A percentile compares a stretch with the other conserved stretches of the same genome.
phyloP scores from a whole-genome alignment of 2,113 vertebrate species.

The Rhea americana region DNA sequence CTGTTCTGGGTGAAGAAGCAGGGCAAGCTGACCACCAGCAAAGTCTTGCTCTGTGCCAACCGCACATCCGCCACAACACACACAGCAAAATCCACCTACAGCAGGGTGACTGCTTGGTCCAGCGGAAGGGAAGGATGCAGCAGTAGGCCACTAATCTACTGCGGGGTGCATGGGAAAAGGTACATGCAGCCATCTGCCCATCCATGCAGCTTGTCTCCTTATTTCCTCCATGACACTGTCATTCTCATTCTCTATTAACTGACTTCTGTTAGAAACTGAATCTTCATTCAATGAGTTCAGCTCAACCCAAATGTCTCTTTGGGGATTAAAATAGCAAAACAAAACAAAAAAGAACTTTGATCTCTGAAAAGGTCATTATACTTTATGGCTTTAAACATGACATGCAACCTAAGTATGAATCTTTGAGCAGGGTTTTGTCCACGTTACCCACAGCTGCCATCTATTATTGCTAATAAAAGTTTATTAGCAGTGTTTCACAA shows the following conservation, averaged over 20 bases:
- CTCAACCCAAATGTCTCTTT: neutral
- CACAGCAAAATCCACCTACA: neutral
- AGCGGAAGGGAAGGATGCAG: neutral
- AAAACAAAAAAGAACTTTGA: neutral
- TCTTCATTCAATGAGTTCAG: neutral
- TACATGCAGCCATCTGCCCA: neutral
- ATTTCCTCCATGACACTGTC: neutral
- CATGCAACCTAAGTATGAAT: conserved; percentile 47
- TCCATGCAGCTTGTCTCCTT: neutral
- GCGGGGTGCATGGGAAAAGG: neutral
- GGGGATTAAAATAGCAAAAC: neutral
- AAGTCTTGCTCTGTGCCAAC: neutral
- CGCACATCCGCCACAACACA: neutral
- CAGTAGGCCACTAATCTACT: neutral
- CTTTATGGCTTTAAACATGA: conserved; percentile 49
- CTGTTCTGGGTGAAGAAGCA: neutral
- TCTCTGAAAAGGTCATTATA: conserved; percentile 44
- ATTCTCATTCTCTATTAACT: neutral
- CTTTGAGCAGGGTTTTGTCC: conserved; percentile 36
- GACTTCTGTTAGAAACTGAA: neutral
- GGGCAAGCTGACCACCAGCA: neutral
- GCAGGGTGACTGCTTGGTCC: neutral
- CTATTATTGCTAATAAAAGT: conserved; percentile 64
- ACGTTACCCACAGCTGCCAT: conserved; percentile 52
- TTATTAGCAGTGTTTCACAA: conserved; percentile 65